Conservation (phyloP, 1,140 invertebrate genomes). For the Drosophila pruinosa region DNA sequence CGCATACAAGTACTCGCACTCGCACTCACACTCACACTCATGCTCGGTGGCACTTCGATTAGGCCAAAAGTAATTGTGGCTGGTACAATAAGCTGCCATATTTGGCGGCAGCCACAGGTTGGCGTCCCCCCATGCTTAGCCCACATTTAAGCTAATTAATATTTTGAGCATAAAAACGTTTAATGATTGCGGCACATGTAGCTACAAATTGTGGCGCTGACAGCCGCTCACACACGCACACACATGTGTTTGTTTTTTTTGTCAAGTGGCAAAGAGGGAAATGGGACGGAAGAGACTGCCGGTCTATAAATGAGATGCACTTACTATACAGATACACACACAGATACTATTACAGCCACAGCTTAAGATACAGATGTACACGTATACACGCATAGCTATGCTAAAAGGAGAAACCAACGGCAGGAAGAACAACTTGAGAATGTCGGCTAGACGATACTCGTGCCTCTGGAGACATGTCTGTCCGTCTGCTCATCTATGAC, state of each 20-base stretch:
- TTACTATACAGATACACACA: constrained; percentile 26
- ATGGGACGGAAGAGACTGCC: constrained; percentile 19
- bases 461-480: background rate
- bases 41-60: background rate
- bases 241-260: background rate
- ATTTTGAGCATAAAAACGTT: constrained; percentile 66
- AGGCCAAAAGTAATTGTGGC: constrained; percentile 3
- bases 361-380: constrained; percentile 32
- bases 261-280: background rate
- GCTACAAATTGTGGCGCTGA: constrained; percentile 64
- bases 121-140: constrained; percentile 13
- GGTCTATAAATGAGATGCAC: background rate
- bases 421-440: constrained; percentile 62
- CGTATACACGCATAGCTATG: constrained; percentile 20
- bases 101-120: constrained; percentile 15
- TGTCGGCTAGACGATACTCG: constrained; percentile 16
- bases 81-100: constrained; percentile 8
- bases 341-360: constrained; percentile 24
- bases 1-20: background rate
- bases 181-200: constrained; percentile 64
- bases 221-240: background rate
- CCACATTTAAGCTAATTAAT: constrained; percentile 63
- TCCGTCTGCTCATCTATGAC: constrained; percentile 9
- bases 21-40: too few relatives aligned
- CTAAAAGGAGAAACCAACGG: constrained; percentile 53